Base-by-base conservation (phyloP, 2,113 vertebrate genomes). In the Hepsetus odoe region DNA sequence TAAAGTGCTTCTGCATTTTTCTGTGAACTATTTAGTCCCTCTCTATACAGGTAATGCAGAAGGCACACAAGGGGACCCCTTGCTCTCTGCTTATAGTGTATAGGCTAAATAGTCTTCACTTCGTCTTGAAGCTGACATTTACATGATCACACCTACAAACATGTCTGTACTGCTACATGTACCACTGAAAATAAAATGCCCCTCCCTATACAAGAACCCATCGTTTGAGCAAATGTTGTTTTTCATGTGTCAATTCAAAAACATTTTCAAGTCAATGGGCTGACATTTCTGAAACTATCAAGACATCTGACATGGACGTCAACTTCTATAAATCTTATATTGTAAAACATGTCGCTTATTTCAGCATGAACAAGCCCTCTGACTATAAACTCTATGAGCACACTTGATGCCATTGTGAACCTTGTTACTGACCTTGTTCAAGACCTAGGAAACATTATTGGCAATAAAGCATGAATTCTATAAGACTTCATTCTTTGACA, bases 31-130 rank as follows among this genome's bases (percentile, higher is more conserved):
- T 70, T 69, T 70, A 40, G 49, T 40, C 24, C 46, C 10, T 69
- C 16, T 67, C 22, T 71, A 32, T 44, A 64, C 26, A 56, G 13
- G 33, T 42, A 65, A 58, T 28, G 84, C 86, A 76, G 88, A 79
- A 91, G 90, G 90, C 90, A 91, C 90, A 49, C 75, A 62, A 86
- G 80, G 77, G 80, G 81, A 80, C 88, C 85, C n/a, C 20, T 38
- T 49, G 61, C 68, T 55, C 84, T 86, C 85, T 77, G 61, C 68
- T 83, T 59, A 84, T 72, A 74, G 42, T 12, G 32, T 59, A 72
- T 74, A 80, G 72, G 65, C 42, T 13, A 44, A 22, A 12, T 46
- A 38, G 58, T 16, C 0, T 35, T 71, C 84, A 65, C 68, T 64
- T 32, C 24, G 62, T n/a, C 35, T 5, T 40, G 44, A 64, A 80